Evolutionary conservation across 2,797 vertebrate species (phyloP), one percentile per base, ranked within the genome.

Genomic region (Coregonus ussuriensis): DNA sequence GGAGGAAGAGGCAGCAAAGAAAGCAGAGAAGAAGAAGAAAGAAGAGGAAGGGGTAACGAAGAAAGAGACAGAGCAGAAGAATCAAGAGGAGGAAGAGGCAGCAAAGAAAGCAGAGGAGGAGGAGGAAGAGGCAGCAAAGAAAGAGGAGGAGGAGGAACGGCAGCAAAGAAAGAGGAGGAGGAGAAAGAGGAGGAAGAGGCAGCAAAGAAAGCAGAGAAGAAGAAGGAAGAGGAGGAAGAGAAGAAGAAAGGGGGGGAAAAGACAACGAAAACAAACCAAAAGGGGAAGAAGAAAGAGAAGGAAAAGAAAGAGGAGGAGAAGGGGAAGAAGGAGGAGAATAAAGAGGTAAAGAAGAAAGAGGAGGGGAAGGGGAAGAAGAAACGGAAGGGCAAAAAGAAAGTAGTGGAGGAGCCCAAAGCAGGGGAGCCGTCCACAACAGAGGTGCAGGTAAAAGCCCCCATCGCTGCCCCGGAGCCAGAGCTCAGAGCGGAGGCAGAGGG

Each of bases 381-480:
- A 35, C 51, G 25, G 13, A 56, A 72, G 71, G 31, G 29, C 14
- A 29, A 54, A 59, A 72, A 72, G 29, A 31, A 72, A 54, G 21
- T 6, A 33, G n/a, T n/a, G n/a, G n/a, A n/a, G n/a, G n/a, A n/a
- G n/a, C n/a, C n/a, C n/a, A n/a, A n/a, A n/a, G n/a, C n/a, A n/a
- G 29, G 47, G 54, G 31, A 63, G n/a, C 68, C 5, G 7, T 18
- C 78, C 0, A 75, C 56, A 3, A 80, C 62, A 4, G 82, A 87
- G 82, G 87, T 89, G 79, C 95, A 95, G 71, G 87, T 95, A 68
- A 97, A 97, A 86, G 96, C 97, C 3, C 97, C 97, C 0, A 98
- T 98, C 66, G 97, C 96, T 79, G 97, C 94, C 88, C 96, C 97
- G 16, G 97, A 98, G 86, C 96, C 97, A 0, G 97, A 97, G 81